Evolutionary conservation across 2,797 vertebrate genomes (phyloP), one percentile per base, ranked within the genome.

Genomic region (Eutrigla gurnardus): DNA sequence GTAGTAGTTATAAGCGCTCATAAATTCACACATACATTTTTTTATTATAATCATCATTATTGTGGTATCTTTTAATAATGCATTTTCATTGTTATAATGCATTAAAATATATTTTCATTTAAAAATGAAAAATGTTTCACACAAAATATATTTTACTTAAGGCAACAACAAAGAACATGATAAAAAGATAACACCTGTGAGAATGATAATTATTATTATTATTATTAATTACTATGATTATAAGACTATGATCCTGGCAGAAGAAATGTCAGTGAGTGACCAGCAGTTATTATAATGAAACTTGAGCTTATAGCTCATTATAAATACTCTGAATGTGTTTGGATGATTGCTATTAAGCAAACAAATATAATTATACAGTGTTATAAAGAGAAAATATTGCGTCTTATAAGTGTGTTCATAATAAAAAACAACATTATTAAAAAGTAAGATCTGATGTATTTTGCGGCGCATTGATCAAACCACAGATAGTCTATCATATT

Each of bases 401-500:
- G 25, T 25, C 25, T 25, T 17, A 17, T 46, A 15, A 15, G 45
- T 50, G 49, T 14, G 25, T 53, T 33, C 32, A 13, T 10, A 13
- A 33, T 53, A 53, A 25, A 25, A 25, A n/a, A n/a, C n/a, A n/a
- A n/a, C n/a, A 25, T 25, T 25, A 25, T 25, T 25, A 25, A 25
- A 25, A 25, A 25, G 25, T 25, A 1, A 45, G 17, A 43, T 66
- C 35, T 12, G 4, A 54, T 66, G 53, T 66, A 0, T 45, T 54
- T 55, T 45, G 32, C 40, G 10, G 52, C 11, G 10, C 3, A 14
- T 55, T 11, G 12, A 43, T 76, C 60, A 39, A 14, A 6, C 7
- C 15, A 6, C 6, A 70, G 42, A 61, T 55, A 47, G 37, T 25
- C 43, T 13, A 0, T 70, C 17, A 64, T 65, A 63, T 76, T 64